phyloP scores from a whole-genome alignment of 2,113 vertebrate species.

The Bagarius yarrelli region DNA sequence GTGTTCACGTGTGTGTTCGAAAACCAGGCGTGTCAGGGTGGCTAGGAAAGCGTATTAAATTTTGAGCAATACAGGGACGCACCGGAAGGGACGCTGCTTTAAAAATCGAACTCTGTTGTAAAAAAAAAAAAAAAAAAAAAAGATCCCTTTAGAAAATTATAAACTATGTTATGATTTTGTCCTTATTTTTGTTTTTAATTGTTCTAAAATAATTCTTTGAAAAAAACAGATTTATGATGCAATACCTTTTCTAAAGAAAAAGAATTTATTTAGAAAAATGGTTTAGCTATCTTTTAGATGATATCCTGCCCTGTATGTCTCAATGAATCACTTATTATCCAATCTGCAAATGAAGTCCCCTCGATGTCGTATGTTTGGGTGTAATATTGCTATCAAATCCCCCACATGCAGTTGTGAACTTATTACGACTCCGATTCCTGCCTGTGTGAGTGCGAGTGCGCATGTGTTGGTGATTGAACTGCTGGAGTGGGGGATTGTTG shows the following conservation, averaged over 20 bases:
- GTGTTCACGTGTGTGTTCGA: conserved; percentile 41
- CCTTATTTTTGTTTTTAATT: conserved; percentile 54
- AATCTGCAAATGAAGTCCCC: conserved; percentile 51
- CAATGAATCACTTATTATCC: conserved; percentile 32
- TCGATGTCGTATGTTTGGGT: conserved; percentile 47
- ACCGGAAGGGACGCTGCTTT: conserved; percentile 60
- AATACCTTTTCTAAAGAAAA: conserved; percentile 64
- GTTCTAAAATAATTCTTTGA: conserved; percentile 52
- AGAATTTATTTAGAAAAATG: not conserved
- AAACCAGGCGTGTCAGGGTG: conserved; percentile 57
- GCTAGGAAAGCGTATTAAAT: conserved; percentile 38
- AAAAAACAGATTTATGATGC: conserved; percentile 72
- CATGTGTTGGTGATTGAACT: not conserved
- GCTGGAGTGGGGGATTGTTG: conserved; percentile 20
- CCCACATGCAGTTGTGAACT: conserved; percentile 43
- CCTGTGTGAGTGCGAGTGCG: conserved; percentile 41
- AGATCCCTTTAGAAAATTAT: conserved; percentile 68
- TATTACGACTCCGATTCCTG: conserved; percentile 46
- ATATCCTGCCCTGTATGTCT: conserved; percentile 58
- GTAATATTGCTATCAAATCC: conserved; percentile 52
- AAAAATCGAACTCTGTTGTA: conserved; percentile 67
- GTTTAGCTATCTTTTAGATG: conserved; percentile 38
- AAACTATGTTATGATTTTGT: conserved; percentile 46
- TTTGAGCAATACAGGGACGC: conserved; percentile 62
- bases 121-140: conserved; percentile 38